Base-by-base conservation (phyloP, 2,797 vertebrate genomes). In the Erpetoichthys calabaricus region DNA sequence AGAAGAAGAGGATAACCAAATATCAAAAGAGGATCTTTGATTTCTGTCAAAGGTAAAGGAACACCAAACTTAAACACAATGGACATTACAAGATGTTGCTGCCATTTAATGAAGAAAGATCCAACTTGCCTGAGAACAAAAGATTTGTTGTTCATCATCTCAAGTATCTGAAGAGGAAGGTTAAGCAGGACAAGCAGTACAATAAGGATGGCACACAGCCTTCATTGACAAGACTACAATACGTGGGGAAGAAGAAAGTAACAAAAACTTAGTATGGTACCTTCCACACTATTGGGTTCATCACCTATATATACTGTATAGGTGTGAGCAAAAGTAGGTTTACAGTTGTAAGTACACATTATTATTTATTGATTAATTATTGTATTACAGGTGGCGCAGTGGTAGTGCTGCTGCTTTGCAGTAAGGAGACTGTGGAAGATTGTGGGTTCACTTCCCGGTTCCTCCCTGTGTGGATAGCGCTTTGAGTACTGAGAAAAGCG, bases 121-220 rank as follows among this genome's bases (percentile, higher is more conserved):
- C 1, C 7, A 44, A 4, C 42, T 44, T 56, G 54, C 42, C 54
- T 43, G 45, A 56, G 8, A 56, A 56, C 42, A 56, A 56, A 44
- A 44, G 42, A 43, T 56, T 42, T 56, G 42, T 44, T 43, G 54
- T 43, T 43, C 54, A 2, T 2, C n/a, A 43, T 6, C 54, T 58
- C 47, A 50, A 51, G 6, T 52, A 50, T 43, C 49, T 58, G 10
- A n/a, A 58, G 49, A 58, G 42, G 2, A 4, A 42, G 8, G 10
- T 53, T 7, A 57, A 57, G 60, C 5, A 57, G 8, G 47, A 61
- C 45, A 44, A 45, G 44, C 60, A 57, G 44, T 61, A 61, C 55
- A 50, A 25, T 25, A 25, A 25, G 25, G 56, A 55, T 47, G 45
- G 3, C 3, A 44, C 3, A 44, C 45, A 60, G 44, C 4, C 47